A percentile compares a stretch with the other conserved stretches of the same genome.
Evolutionary conservation across 2,113 vertebrate species (phyloP).

Genomic region (Nesoenas mayeri): DNA sequence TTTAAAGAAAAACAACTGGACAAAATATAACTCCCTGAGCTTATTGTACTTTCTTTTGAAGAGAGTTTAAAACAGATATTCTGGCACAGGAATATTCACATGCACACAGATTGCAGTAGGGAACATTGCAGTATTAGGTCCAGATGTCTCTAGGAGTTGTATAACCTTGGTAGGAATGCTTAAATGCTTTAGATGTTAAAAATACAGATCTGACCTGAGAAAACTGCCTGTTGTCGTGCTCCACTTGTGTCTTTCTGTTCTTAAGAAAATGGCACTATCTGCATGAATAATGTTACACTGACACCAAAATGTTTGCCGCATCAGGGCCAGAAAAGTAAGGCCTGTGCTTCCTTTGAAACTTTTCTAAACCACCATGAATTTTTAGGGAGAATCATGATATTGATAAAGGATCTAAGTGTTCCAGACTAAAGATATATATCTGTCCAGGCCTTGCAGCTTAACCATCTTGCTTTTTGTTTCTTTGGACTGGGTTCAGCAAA

Average conservation of each 20-base stretch:
- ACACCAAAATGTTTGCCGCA: background rate
- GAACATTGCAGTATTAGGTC: constrained; percentile 11
- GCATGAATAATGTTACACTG: background rate
- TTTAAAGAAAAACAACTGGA: background rate
- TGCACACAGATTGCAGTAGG: background rate
- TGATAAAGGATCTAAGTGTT: background rate
- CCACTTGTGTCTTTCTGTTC: background rate
- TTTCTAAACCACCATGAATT: background rate
- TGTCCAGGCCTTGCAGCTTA: background rate
- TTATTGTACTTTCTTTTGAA: constrained; percentile 20
- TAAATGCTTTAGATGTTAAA: background rate
- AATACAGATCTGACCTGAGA: background rate
- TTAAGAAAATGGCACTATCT: background rate
- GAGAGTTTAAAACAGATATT: background rate
- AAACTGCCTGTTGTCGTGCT: background rate
- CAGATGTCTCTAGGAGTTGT: constrained; percentile 37
- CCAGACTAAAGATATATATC: background rate
- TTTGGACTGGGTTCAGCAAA: constrained; percentile 35
- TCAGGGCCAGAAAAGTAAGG: background rate
- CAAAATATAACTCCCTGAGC: background rate
- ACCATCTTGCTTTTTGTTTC: background rate
- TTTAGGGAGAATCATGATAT: background rate
- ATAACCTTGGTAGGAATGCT: constrained; percentile 3
- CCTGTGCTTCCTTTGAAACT: background rate
- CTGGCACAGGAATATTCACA: background rate